phyloP scores from a whole-genome alignment of 2,113 vertebrate species.

The Silurus meridionalis region DNA sequence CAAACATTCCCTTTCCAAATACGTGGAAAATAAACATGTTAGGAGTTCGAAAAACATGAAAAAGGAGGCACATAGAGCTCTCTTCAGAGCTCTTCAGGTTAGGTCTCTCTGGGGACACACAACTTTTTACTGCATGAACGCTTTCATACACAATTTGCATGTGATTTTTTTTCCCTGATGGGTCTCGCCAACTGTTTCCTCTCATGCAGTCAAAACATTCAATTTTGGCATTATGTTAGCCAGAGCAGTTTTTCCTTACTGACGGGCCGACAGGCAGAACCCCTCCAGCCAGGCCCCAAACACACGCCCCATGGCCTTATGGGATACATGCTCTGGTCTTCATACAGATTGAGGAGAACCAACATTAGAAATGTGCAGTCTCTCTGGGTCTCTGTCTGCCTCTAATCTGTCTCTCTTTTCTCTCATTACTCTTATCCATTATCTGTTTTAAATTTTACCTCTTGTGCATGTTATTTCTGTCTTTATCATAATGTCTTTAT shows the following conservation, averaged over 20 bases:
- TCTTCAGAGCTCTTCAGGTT: conserved; percentile 32
- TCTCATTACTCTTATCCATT: background rate
- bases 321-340: conserved; percentile 60
- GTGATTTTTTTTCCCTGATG: conserved; percentile 54
- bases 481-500: background rate
- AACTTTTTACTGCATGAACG: conserved; percentile 56
- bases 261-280: conserved; percentile 60
- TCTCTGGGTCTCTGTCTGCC: conserved; percentile 40
- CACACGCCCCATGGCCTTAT: conserved; percentile 45
- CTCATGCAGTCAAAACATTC: conserved; percentile 73
- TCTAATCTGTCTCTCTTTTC: background rate
- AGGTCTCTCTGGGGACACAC: conserved; percentile 28
- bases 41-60: conserved; percentile 34
- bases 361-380: conserved; percentile 56
- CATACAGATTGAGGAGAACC: conserved; percentile 66
- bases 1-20: conserved; percentile 48
- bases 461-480: background rate
- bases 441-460: background rate
- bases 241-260: conserved; percentile 70
- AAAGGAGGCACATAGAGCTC: conserved; percentile 39
- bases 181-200: conserved; percentile 66
- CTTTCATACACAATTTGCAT: conserved; percentile 60
- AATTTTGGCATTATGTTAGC: conserved; percentile 72
- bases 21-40: conserved; percentile 49
- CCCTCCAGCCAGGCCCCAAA: conserved; percentile 33